Conservation (phyloP, 2,888 invertebrate species). For the Spatulosminthurus flaviceps region DNA sequence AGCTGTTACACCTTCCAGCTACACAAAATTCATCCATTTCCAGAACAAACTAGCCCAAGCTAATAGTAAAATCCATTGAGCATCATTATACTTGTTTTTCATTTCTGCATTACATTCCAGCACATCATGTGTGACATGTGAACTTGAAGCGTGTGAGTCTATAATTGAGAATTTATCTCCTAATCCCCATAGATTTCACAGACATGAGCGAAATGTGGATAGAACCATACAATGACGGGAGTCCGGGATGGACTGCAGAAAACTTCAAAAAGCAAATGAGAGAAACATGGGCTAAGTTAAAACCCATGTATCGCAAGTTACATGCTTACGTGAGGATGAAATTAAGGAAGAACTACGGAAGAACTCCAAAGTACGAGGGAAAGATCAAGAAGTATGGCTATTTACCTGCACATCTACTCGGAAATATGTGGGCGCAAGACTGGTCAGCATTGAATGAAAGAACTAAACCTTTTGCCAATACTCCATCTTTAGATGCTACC, state of each 20-base stretch:
- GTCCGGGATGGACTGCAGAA: constrained; percentile 62
- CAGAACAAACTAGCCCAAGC: constrained; percentile 66
- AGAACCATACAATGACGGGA: constrained; percentile 76
- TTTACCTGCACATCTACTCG: constrained; percentile 65
- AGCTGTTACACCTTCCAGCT: constrained; percentile 62
- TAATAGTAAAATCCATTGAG: constrained; percentile 51
- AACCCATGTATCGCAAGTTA: constrained; percentile 81
- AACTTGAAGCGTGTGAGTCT: too few species aligned
- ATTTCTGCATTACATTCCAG: too few species aligned
- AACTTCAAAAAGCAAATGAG: constrained; percentile 69
- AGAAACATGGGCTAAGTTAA: constrained; percentile 72
- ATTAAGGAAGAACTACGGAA: constrained; percentile 65
- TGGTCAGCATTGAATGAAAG: constrained; percentile 80
- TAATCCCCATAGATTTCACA: constrained; percentile 76
- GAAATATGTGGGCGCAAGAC: constrained; percentile 83
- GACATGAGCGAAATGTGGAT: constrained; percentile 91
- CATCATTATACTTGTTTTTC: too few species aligned
- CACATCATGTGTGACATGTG: too few species aligned
- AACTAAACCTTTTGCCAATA: constrained; percentile 79
- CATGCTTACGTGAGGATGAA: constrained; percentile 82
- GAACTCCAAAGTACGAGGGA: constrained; percentile 61
- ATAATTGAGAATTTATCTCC: neutral
- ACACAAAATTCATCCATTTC: constrained; percentile 66
- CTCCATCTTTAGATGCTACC: constrained; percentile 78
- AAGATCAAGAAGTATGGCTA: constrained; percentile 61